These are phyloP conservation scores for Ypsolopha scabrella DNA, from an alignment of 2,888 invertebrate genomes.

Conservation along the genomic window DNA sequence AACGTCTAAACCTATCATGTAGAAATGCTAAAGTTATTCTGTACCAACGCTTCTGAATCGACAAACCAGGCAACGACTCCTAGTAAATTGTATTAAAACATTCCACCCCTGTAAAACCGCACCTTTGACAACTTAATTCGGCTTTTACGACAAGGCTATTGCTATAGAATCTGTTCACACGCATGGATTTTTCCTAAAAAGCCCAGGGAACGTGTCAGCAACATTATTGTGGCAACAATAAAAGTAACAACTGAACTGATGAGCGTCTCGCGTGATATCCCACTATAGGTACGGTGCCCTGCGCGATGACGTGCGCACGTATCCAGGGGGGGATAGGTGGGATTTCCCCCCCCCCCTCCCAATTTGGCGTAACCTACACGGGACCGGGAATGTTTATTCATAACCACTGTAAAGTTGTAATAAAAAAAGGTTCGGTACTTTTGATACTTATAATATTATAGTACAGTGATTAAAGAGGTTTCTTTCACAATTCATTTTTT, in stretches of 20 bases:
- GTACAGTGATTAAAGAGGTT: no score
- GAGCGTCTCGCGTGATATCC: constrained; percentile 57
- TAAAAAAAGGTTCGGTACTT: no score
- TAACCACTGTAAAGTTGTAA: no score
- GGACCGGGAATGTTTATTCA: no score
- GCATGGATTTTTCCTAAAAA: constrained; percentile 19
- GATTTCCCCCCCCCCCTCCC: no score
- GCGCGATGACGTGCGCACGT: background rate
- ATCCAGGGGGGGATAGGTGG: no score
- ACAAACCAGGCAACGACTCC: background rate
- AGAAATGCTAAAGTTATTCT: background rate
- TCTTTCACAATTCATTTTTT: no score
- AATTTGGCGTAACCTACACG: no score
- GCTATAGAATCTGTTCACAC: constrained; percentile 15
- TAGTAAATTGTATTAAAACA: background rate
- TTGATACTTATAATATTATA: no score
- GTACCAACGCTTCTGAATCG: background rate
- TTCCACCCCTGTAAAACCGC: background rate
- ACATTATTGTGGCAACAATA: constrained; percentile 20
- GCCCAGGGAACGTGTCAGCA: constrained; percentile 23
- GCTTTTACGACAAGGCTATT: constrained; percentile 17
- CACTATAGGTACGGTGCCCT: background rate
- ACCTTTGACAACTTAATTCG: constrained; percentile 22
- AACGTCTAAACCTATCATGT: no score
- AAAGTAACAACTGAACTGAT: constrained; percentile 33